phyloP scores from a whole-genome alignment of 2,797 vertebrate species.

The Poeciliopsis infans region DNA sequence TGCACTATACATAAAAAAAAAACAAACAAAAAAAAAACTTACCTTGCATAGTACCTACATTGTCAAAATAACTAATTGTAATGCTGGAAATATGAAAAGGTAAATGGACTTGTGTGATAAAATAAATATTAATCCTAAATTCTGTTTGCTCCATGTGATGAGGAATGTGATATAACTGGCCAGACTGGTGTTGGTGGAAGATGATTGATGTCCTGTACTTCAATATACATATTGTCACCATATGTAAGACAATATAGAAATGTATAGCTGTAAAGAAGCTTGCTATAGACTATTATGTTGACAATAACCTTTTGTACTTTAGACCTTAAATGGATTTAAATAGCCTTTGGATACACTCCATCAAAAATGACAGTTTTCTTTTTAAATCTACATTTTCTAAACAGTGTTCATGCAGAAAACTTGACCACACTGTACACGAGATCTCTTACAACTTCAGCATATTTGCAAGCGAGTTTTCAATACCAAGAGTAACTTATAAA shows the following conservation, averaged over 20 bases:
- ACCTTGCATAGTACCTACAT: conserved; percentile 41
- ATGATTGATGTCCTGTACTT: conserved; percentile 16
- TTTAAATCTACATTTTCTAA: conserved; percentile 36
- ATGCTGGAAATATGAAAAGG: conserved; percentile 31
- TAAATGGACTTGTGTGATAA: conserved; percentile 22
- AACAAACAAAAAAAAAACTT: not conserved
- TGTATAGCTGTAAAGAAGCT: conserved; percentile 13
- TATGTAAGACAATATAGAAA: conserved; percentile 55
- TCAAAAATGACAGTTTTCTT: conserved; percentile 33
- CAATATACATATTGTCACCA: conserved; percentile 13
- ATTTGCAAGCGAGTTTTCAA: conserved; percentile 29
- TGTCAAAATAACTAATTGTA: conserved; percentile 28
- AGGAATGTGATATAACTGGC: conserved; percentile 77
- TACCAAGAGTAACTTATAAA: conserved; percentile 5
- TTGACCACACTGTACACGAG: conserved; percentile 55
- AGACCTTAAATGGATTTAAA: conserved; percentile 10
- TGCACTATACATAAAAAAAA: conserved; percentile 16
- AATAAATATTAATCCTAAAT: conserved; percentile 19
- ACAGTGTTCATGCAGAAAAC: conserved; percentile 61
- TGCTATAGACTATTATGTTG: not conserved
- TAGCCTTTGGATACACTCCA: not conserved
- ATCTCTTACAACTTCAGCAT: conserved; percentile 39
- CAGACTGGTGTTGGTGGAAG: conserved; percentile 42
- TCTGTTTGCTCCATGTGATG: conserved; percentile 54
- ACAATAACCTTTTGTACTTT: not conserved